Percentiles rank a stretch among this genome's conserved stretches.
Evolutionary conservation across 1,140 invertebrate species (phyloP).

Genomic region (Drosophila burlai): DNA sequence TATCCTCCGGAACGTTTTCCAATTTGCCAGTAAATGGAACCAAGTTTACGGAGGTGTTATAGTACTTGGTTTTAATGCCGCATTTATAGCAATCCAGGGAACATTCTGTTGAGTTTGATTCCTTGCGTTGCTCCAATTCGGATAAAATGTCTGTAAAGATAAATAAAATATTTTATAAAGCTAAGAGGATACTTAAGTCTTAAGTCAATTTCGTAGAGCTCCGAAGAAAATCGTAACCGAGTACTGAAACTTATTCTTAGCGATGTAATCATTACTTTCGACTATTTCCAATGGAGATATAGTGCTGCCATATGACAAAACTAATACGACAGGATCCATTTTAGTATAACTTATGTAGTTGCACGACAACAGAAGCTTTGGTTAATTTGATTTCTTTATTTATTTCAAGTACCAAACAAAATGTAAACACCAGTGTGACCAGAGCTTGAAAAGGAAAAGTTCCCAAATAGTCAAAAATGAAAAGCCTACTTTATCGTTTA

Average conservation of each 20-base stretch:
- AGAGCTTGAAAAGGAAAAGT: not conserved
- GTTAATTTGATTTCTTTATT: conserved; percentile 9
- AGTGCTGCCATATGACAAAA: conserved; percentile 50
- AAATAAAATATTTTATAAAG: not conserved
- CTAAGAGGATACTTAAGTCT: too few relatives aligned
- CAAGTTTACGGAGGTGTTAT: conserved; percentile 47
- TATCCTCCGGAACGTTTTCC: conserved; percentile 53
- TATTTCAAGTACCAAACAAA: conserved; percentile 23
- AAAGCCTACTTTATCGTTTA: not conserved
- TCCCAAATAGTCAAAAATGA: not conserved
- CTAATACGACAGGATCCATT: conserved; percentile 57
- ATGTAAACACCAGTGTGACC: conserved; percentile 44
- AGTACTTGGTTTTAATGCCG: conserved; percentile 60
- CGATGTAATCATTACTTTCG: conserved; percentile 39
- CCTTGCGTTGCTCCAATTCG: conserved; percentile 53
- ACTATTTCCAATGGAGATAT: conserved; percentile 40
- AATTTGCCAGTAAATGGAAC: conserved; percentile 55
- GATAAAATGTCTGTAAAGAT: conserved; percentile 40
- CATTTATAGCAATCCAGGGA: conserved; percentile 50
- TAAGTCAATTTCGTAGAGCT: too few relatives aligned
- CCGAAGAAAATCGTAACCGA: not conserved
- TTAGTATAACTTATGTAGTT: not conserved
- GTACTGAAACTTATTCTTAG: not conserved
- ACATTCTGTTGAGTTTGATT: conserved; percentile 3
- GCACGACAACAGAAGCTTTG: not conserved